A percentile compares a stretch with the other conserved stretches of the same genome.
phyloP scores from a whole-genome alignment of 2,888 invertebrate species.

The Palloptera scutellata region DNA sequence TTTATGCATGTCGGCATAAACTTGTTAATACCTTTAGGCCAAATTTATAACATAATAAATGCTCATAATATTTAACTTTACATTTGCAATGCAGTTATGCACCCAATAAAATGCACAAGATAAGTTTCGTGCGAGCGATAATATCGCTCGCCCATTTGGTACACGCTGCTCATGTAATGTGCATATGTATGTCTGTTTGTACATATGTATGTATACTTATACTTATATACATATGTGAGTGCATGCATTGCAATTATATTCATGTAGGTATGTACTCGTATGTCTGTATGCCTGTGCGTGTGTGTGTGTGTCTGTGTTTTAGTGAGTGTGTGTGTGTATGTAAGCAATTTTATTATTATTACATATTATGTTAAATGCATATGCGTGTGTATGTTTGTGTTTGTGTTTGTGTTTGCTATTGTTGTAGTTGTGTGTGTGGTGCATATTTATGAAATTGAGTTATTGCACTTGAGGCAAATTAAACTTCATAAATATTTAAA shows the following conservation, averaged over 20 bases:
- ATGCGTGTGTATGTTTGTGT: not conserved
- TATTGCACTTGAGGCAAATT: constrained; percentile 63
- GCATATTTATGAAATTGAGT: constrained; percentile 56
- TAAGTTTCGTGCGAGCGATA: constrained; percentile 12
- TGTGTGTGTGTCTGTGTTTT: not conserved
- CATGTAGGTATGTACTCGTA: not conserved
- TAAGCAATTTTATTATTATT: constrained; percentile 29
- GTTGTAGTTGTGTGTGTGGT: constrained; percentile 24
- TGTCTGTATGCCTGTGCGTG: constrained; percentile 3
- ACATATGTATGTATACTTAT: too few relatives aligned
- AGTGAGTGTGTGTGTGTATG: constrained; percentile 19
- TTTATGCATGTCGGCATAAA: constrained; percentile 40
- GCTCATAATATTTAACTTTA: constrained; percentile 56
- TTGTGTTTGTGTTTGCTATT: constrained; percentile 1
- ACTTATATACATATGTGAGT: constrained; percentile 1
- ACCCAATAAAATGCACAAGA: constrained; percentile 36
- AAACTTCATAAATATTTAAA: constrained; percentile 63
- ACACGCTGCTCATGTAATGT: too few relatives aligned
- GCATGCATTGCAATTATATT: constrained; percentile 1
- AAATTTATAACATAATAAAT: constrained; percentile 58
- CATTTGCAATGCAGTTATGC: constrained; percentile 44
- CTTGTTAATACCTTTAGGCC: constrained; percentile 42
- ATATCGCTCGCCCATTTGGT: not conserved
- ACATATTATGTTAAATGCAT: constrained; percentile 2
- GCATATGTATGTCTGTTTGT: too few relatives aligned